Base-by-base conservation (phyloP, 2,113 vertebrate genomes). In the Blennius ocellaris region DNA sequence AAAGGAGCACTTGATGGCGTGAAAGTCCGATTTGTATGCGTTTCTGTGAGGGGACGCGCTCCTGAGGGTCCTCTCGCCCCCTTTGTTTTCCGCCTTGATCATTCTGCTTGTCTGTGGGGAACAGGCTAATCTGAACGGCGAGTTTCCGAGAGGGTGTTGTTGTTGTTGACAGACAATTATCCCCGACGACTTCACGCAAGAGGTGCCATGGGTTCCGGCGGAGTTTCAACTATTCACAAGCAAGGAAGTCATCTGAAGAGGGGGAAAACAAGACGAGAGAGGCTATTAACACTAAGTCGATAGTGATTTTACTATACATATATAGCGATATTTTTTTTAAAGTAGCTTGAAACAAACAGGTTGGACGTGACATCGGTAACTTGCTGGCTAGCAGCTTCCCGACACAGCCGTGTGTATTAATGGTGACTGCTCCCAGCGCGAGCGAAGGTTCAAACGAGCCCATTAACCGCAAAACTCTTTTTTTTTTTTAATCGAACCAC, bases 1-100 rank as follows among this genome's bases (percentile, higher is more conserved):
- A 85, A 97, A 97, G 66, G 95, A 90, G 86, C 96, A 96, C 77
- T 97, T 97, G 81, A 97, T 96, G 61, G 96, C 93, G 74, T 97
- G 96, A 76, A 97, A 97, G 89, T 97, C 96, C 0, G 96, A 93
- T 87, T 96, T 97, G 90, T 97, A 97, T 1, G 96, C 92, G 65
- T 96, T 97, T 91, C 96, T 93, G 80, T 97, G 96, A 2, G 96
- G 96, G 78, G 96, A 97, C 60, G 96, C 95, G 59, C 96, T 97
- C 91, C 96, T 89, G 54, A 97, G 92, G 77, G 89, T 95, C 87
- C 96, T 94, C 71, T 97, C 96, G 12, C 94, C 94, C 45, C 93
- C 95, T 92, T 97, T 97, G 69, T 93, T 94, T 88, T 97, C 96
- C 0, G 95, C 92, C 88, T 96, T 96, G 76, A 97, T 95, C 96